phyloP scores from a whole-genome alignment of 2,113 vertebrate species.

The Chauna torquata region DNA sequence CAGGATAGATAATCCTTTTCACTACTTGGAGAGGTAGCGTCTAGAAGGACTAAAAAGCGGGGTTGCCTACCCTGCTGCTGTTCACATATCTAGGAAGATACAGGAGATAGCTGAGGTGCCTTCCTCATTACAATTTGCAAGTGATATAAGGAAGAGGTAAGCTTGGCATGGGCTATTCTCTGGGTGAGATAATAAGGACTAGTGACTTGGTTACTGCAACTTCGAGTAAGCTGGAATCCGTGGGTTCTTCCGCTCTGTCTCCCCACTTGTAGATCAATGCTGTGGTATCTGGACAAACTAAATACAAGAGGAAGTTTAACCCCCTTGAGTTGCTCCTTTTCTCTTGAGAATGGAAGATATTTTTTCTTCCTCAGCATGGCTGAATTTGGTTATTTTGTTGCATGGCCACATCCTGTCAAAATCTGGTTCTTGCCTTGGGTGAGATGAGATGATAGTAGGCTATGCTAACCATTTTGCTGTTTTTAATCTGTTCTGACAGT shows the following conservation, averaged over 20 bases:
- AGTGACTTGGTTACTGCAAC: background rate
- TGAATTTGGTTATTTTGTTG: background rate
- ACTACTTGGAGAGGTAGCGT: background rate
- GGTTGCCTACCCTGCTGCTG: background rate
- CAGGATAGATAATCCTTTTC: background rate
- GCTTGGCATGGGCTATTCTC: background rate
- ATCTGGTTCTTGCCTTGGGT: background rate
- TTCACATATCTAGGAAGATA: background rate
- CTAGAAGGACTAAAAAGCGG: background rate
- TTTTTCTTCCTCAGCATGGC: background rate
- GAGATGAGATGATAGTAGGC: background rate
- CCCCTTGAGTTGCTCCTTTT: background rate
- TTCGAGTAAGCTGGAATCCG: background rate
- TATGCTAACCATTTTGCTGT: background rate
- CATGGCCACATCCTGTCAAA: background rate
- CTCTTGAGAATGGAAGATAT: background rate
- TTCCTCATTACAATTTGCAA: background rate
- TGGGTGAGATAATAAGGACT: background rate
- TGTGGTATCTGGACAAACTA: background rate
- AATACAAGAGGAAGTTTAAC: background rate
- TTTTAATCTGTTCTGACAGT: background rate
- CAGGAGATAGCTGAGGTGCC: background rate
- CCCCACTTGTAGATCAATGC: fast-evolving
- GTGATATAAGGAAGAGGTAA: background rate
- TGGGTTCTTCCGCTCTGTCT: background rate